A percentile compares a stretch with the other conserved stretches of the same genome.
Evolutionary conservation across 1,140 invertebrate genomes (phyloP).

Genomic region (Muscidifurax raptorellus): DNA sequence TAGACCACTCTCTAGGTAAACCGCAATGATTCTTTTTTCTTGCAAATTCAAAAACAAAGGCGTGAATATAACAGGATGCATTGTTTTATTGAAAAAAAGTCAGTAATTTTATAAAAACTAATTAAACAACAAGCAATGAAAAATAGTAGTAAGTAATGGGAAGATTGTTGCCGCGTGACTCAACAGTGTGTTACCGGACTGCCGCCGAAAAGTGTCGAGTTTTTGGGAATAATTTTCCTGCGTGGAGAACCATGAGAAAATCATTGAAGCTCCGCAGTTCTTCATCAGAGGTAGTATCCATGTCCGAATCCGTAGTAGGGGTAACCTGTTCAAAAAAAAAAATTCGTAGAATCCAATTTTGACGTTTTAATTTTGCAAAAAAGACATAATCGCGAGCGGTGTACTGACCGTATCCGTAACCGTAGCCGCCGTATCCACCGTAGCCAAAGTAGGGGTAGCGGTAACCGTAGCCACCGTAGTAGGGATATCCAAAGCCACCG

Average conservation of each 20-base stretch:
- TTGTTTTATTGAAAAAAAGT: conserved; percentile 38
- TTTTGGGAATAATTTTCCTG: conserved; percentile 18
- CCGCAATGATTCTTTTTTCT: too few relatives aligned
- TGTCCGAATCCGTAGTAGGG: conserved; percentile 60
- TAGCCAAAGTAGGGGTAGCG: conserved; percentile 52
- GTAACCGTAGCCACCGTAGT: conserved; percentile 46
- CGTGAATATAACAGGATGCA: neutral
- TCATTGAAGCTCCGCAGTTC: neutral
- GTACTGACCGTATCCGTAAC: conserved; percentile 44
- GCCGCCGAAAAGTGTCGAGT: conserved; percentile 38
- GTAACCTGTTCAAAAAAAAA: conserved; percentile 57
- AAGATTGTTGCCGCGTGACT: neutral
- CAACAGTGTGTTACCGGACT: conserved; percentile 30
- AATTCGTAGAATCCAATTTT: neutral
- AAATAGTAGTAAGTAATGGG: neutral
- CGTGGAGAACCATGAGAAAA: too few relatives aligned
- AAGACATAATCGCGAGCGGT: too few relatives aligned
- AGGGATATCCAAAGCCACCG: conserved; percentile 30
- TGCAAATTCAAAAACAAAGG: neutral
- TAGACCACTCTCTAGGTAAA: too few relatives aligned
- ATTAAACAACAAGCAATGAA: conserved; percentile 5
- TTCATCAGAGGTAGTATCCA: conserved; percentile 53
- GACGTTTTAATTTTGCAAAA: neutral
- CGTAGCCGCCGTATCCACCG: conserved; percentile 53
- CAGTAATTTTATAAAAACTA: neutral